Evolutionary conservation across 2,797 vertebrate species (phyloP), one percentile per base, ranked within the genome.

Genomic region (Trematomus bernacchii): DNA sequence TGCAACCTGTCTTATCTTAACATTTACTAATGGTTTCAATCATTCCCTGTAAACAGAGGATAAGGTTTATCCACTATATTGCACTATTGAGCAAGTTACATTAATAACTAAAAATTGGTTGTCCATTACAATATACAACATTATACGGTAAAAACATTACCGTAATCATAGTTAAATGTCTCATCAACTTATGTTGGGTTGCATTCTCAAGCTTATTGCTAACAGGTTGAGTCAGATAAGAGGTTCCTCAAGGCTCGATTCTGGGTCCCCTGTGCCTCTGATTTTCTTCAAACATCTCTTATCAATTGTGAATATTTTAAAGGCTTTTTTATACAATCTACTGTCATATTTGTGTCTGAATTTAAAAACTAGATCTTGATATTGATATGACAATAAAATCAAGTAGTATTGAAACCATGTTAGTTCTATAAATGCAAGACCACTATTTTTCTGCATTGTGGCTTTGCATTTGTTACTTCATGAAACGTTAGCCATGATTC

Each of bases 231-330:
- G 3, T 30, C 19, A 66, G 9, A 27, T 55, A 75, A 65, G 60
- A 21, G 16, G 61, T 62, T 72, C 71, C 66, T 74, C 73, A 84
- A 13, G 67, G 77, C 2, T 63, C 6, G 0, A n/a, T 53, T 54
- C 3, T 80, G 8, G 67, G 61, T 50, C 72, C 71, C 51, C 42
- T 65, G 9, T 40, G 23, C n/a, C 15, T 37, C n/a, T 33, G 11
- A 57, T 42, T 59, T 68, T 64, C 30, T 16, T 19, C 7, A 21
- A 9, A 19, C 10, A 51, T 55, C 18, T 40, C 42, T 53, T 3
- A 51, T 27, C 30, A 33, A 37, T 48, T 16, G 48, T 4, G 43
- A 44, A 51, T 44, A 6, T 27, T 70, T 64, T 13, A 50, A 44
- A 42, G 43, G 64, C 30, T 33, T 42, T 48, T 37, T 3, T 6